Evolutionary conservation across 1,140 invertebrate genomes (phyloP), one percentile per base, ranked within the genome.

Genomic region (Drosophila pallidifrons): DNA sequence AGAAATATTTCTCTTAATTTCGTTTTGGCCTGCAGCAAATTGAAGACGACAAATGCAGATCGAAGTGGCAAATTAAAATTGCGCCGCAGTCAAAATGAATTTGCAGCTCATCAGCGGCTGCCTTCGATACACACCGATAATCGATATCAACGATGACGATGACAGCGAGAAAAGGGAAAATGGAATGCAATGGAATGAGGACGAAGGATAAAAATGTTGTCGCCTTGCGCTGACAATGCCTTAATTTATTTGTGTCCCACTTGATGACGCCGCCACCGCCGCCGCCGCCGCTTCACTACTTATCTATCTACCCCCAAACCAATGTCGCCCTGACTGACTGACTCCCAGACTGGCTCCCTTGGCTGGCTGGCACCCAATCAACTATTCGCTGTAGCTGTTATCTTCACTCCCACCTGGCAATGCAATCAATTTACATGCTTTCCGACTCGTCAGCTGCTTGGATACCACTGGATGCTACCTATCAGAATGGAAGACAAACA

Each of bases 401-500:
- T 47, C 20, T 43, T 25, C 32, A 64, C 63, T 60, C 43, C 15
- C 75, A 58, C 65, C 75, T 51, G 61, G 65, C 77, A 65, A 49
- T 72, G 77, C 81, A 78, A 81, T 85, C 81, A 81, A 85, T 85
- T 85, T 85, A 79, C 82, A 81, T 85, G 70, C 73, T 13, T 47
- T 58, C 16, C 45, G 20, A 47, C 41, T 66, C 63, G 51, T 63
- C 49, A 60, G 32, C 66, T 49, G 49, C 41, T 52, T 13, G 38
- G 38, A 61, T 54, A 45, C 45, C 45, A 43, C 13, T 49, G 61
- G 70, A 51, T 55, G 66, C 20, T 41, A 32, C 10, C 65, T 32
- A 59, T 75, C 73, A 71, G 59, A 70, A 71, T 59, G 59, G n/a
- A 55, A 66, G 59, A 52, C 82, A 78, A 79, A 79, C 82, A 86